phyloP scores from a whole-genome alignment of 2,888 invertebrate genomes.

The Eurois occulta region DNA sequence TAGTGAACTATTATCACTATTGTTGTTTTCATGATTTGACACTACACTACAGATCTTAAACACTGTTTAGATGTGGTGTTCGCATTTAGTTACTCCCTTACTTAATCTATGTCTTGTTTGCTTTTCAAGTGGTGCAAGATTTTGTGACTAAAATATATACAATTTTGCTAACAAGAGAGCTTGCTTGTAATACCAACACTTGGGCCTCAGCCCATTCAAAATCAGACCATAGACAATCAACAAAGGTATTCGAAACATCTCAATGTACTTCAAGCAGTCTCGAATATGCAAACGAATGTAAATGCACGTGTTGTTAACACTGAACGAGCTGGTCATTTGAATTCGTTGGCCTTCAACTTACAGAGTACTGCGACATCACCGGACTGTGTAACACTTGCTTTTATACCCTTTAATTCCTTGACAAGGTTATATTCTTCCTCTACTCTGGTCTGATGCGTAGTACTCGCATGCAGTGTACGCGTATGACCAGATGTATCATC shows the following conservation, averaged over 20 bases:
- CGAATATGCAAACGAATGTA: conserved; percentile 47
- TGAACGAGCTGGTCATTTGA: conserved; percentile 42
- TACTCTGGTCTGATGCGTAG: not conserved
- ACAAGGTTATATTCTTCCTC: not conserved
- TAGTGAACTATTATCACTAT: not conserved
- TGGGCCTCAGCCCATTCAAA: conserved; percentile 7
- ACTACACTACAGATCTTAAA: not conserved
- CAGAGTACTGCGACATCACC: conserved; percentile 32
- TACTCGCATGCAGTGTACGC: not conserved
- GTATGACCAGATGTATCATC: not conserved
- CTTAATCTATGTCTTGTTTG: not conserved
- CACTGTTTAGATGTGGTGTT: not conserved
- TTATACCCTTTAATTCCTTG: conserved; percentile 25
- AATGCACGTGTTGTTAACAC: conserved; percentile 48
- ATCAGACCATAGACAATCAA: conserved; percentile 21
- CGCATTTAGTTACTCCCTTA: not conserved
- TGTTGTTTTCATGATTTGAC: not conserved
- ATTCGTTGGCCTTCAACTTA: conserved; percentile 57
- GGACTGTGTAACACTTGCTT: conserved; percentile 9
- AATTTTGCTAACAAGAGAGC: not conserved
- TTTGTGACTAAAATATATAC: not conserved
- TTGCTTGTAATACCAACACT: conserved; percentile 2
- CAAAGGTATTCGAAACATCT: conserved; percentile 22
- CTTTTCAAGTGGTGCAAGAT: not conserved
- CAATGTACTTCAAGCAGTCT: conserved; percentile 16